A percentile compares a stretch with the other conserved stretches of the same genome.
phyloP scores from a whole-genome alignment of 2,113 vertebrate species.

The Myotis brandtii region DNA sequence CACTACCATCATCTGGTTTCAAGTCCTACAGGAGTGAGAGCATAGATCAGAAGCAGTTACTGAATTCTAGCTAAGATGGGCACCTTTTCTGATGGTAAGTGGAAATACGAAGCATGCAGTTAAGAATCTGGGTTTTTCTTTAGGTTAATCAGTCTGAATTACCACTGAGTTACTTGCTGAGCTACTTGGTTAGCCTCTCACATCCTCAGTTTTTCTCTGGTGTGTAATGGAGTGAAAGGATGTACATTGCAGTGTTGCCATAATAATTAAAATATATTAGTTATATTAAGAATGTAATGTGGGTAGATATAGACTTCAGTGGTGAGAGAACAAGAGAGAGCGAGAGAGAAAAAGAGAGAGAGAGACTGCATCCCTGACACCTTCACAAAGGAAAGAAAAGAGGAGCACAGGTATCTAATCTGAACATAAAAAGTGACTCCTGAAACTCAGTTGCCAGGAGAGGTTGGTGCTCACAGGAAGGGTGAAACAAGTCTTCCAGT shows the following conservation, averaged over 20 bases:
- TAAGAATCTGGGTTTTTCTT: background rate
- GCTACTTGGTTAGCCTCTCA: background rate
- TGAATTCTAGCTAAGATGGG: background rate
- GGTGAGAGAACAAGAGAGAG: background rate
- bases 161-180: background rate
- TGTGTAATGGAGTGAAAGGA: background rate
- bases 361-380: background rate
- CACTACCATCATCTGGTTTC: background rate
- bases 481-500: background rate
- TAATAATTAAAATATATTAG: background rate
- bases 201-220: background rate
- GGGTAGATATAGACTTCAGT: background rate
- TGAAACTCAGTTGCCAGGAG: background rate
- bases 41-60: background rate
- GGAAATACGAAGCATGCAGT: background rate
- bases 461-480: background rate
- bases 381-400: slow-evolving; percentile 2
- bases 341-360: background rate
- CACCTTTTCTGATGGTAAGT: background rate
- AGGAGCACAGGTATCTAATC: background rate
- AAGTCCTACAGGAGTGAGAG: background rate
- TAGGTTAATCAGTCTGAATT: background rate
- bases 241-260: accelerated
- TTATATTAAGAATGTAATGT: background rate
- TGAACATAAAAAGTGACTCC: background rate